Evolutionary conservation across 2,797 vertebrate species (phyloP), one percentile per base, ranked within the genome.

Genomic region (Microtus californicus): DNA sequence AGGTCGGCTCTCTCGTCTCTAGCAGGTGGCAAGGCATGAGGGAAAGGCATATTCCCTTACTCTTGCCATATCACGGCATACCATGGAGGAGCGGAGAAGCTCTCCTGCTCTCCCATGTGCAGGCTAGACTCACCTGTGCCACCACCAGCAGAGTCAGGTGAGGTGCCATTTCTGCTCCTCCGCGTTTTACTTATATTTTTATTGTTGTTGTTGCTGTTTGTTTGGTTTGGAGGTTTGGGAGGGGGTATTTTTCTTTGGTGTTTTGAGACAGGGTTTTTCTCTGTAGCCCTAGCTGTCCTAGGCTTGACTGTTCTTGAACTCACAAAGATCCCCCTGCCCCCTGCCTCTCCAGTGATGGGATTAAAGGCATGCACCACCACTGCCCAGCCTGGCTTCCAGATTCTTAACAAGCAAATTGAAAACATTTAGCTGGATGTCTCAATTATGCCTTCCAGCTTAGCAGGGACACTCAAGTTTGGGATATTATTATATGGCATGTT

Each of bases 401-500:
- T 45, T 80, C 17, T 78, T 93, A 87, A 86, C 13, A 88, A 76
- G 91, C 3, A 56, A 87, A 94, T 71, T 65, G 73, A 90, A 93
- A 34, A 9, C 40, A 21, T 96, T 91, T 77, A 79, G 34, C 29
- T 76, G n/a, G n/a, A 43, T 91, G 5, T 51, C 31, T 93, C 88
- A 69, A 73, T 19, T 91, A 65, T 85, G 51, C 21, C 31, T 88
- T 95, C 54, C 40, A 90, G 6, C 65, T 80, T 82, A 87, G 43
- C 71, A 43, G 63, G 79, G 73, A 59, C 43, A 43, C 89, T 93
- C 25, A 91, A 48, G 56, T 91, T 91, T 89, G 69, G 12, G 87
- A 51, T 89, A 91, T 92, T 12, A 23, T 91, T 56, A 4, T 63
- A 56, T 80, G 56, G 29, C 61, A 93, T 86, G 11, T n/a, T 80